phyloP scores from a whole-genome alignment of 2,888 invertebrate genomes.

The Lepidochrysops patricia region DNA sequence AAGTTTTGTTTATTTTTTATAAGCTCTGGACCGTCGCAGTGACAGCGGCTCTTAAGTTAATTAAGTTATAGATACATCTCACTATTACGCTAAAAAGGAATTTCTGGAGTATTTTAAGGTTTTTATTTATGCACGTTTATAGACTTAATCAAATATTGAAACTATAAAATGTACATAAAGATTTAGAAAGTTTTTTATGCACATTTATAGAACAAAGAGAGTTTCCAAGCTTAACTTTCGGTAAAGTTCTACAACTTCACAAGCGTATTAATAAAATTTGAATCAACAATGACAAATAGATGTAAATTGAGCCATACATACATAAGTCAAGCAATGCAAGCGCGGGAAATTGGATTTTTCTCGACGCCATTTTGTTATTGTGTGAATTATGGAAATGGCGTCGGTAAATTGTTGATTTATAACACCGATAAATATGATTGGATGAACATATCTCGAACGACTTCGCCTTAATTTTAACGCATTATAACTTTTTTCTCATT shows the following conservation, averaged over 20 bases:
- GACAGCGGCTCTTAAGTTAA: slow-evolving; percentile 39
- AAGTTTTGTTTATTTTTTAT: slow-evolving; percentile 2
- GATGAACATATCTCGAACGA: slow-evolving; percentile 20
- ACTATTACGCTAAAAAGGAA: background rate
- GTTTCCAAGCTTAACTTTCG: no score
- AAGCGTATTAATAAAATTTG: slow-evolving; percentile 4
- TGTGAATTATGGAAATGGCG: slow-evolving; percentile 71
- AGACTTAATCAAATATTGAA: background rate
- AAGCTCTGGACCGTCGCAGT: slow-evolving; percentile 16
- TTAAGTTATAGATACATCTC: slow-evolving; percentile 33
- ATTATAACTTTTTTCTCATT: slow-evolving; percentile 2
- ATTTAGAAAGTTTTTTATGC: background rate
- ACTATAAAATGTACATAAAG: no score
- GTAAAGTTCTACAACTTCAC: no score
- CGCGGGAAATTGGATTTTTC: slow-evolving; percentile 71
- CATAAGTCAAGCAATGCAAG: slow-evolving; percentile 52
- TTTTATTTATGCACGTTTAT: background rate
- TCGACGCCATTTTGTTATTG: slow-evolving; percentile 66
- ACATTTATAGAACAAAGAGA: no score
- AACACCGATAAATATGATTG: slow-evolving; percentile 43
- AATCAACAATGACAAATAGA: slow-evolving; percentile 21
- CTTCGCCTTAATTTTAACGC: slow-evolving; percentile 20
- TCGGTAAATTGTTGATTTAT: slow-evolving; percentile 70
- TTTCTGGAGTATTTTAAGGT: background rate
- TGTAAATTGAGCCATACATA: slow-evolving; percentile 45